phyloP scores from a whole-genome alignment of 2,113 vertebrate genomes.

The Rhinoderma darwinii region DNA sequence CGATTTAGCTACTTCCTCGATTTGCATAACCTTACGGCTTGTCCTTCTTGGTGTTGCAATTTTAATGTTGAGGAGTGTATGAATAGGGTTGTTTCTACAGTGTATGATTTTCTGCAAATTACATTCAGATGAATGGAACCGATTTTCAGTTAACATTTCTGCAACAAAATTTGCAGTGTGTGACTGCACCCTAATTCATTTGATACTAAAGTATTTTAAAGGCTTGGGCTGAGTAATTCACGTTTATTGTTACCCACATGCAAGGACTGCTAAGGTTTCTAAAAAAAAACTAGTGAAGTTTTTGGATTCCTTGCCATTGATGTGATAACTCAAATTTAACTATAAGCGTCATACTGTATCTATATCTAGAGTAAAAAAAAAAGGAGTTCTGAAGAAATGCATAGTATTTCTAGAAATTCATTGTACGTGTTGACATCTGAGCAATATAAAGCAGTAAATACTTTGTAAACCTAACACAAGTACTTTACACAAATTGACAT shows the following conservation, averaged over 20 bases:
- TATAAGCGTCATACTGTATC: constrained; percentile 63
- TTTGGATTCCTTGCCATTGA: constrained; percentile 67
- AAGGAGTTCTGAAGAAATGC: constrained; percentile 29
- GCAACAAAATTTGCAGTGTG: too few species aligned
- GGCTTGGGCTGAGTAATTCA: constrained; percentile 47
- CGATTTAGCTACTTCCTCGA: too few species aligned
- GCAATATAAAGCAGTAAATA: constrained; percentile 29
- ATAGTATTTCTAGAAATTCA: constrained; percentile 10
- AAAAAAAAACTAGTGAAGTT: constrained; percentile 63
- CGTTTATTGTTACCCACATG: constrained; percentile 69
- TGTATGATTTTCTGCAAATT: too few species aligned
- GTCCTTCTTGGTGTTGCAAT: too few species aligned
- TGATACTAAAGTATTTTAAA: constrained; percentile 12
- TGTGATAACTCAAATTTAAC: constrained; percentile 58
- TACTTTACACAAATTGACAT: constrained; percentile 34
- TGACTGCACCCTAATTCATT: neutral
- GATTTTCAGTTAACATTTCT: too few species aligned
- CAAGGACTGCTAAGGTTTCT: constrained; percentile 69
- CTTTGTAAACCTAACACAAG: neutral
- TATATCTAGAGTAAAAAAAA: constrained; percentile 16
- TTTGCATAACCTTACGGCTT: too few species aligned
- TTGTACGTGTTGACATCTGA: constrained; percentile 31
- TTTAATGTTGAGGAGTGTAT: too few species aligned
- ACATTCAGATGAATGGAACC: too few species aligned
- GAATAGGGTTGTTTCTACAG: too few species aligned